Evolutionary conservation across 2,888 invertebrate genomes (phyloP).

Genomic region (Philaethria dido): DNA sequence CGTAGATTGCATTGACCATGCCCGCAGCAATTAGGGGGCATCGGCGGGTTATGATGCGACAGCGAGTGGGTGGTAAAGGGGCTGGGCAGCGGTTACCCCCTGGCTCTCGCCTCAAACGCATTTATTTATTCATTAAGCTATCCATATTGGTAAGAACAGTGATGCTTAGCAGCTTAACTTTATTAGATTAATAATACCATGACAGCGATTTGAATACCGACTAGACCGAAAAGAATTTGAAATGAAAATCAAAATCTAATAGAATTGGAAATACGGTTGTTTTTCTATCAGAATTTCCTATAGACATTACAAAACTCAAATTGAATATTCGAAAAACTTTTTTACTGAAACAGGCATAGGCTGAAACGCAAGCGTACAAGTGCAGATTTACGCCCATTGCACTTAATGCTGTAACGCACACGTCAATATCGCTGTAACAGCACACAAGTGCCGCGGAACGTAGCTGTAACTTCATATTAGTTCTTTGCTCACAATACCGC

Average conservation of each 20-base stretch:
- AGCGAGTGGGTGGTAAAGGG: conserved; percentile 37
- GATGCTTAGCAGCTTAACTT: not conserved
- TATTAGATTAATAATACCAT: not conserved
- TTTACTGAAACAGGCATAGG: conserved; percentile 28
- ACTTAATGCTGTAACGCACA: conserved; percentile 20
- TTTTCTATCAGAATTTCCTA: too few relatives aligned
- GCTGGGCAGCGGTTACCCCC: conserved; percentile 28
- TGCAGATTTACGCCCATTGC: conserved; percentile 28
- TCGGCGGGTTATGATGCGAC: conserved; percentile 28
- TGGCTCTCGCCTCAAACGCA: conserved; percentile 40
- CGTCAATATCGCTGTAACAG: conserved; percentile 16
- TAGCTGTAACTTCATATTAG: conserved; percentile 11
- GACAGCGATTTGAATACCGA: not conserved
- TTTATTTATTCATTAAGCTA: conserved; percentile 46
- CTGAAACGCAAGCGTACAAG: conserved; percentile 22
- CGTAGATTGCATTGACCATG: conserved; percentile 43
- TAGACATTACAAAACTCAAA: not conserved
- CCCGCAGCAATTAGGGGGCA: conserved; percentile 53
- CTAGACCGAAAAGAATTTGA: not conserved
- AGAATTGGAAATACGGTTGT: not conserved
- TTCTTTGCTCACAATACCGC: conserved; percentile 4
- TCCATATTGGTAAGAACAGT: conserved; percentile 31
- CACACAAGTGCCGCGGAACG: conserved; percentile 8
- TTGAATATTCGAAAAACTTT: not conserved
- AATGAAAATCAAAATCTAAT: not conserved